Base-by-base conservation (phyloP, 2,888 invertebrate species). In the Pyralis farinalis region DNA sequence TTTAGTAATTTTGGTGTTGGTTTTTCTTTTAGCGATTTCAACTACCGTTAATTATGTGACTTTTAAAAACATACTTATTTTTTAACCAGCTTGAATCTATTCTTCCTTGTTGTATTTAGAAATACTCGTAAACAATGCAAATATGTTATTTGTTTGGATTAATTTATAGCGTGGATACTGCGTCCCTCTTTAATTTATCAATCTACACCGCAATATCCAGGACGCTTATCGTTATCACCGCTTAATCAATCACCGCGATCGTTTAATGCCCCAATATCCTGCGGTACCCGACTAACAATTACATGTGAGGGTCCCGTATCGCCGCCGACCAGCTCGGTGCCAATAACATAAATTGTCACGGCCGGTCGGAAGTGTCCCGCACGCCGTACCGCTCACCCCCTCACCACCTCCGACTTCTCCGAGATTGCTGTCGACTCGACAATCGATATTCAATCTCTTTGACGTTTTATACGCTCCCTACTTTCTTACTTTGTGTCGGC, bases 361-460 rank as follows among this genome's bases (percentile, higher is more conserved):
- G 77, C 69, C 73, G 72, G 73, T 73, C 75, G 80, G 81, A 82
- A 79, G 73, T 71, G 64, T 55, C 64, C 63, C 58, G 49, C 59
- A 50, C 44, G 39, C 52, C 36, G 40, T 35, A 49, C 30, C 37
- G 39, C 36, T 54, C 52, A 41, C 53, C 44, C 49, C 44, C 50
- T 42, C 55, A 41, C 46, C 44, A 51, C 53, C 49, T 43, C 53
- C 44, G 49, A 39, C 45, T 54, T 51, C 51, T 49, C 60, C 59
- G 71, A 75, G 75, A 85, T 84, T 78, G 84, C 82, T 76, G 81
- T 80, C 81, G 81, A 77, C 71, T 78, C 75, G 63, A 78, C 82
- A 87, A 87, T 87, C 87, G 84, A 87, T 87, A 87, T 85, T 87
- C 87, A 87, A 86, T 87, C 86, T 87, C 85, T 84, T 85, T 84